Evolutionary conservation across 2,113 vertebrate genomes (phyloP).

Genomic region (Chaetura pelagica): DNA sequence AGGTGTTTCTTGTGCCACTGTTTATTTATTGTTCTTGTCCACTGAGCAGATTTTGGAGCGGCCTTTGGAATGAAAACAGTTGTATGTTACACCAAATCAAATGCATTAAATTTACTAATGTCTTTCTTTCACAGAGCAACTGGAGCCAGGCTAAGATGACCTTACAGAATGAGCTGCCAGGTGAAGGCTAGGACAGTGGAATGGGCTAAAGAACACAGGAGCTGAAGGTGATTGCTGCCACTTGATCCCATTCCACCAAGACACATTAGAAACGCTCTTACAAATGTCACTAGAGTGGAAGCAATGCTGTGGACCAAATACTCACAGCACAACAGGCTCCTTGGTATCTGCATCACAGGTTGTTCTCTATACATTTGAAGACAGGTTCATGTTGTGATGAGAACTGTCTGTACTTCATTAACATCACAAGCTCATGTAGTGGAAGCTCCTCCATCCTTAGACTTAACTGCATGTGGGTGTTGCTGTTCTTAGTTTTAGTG

Average conservation of each 20-base stretch:
- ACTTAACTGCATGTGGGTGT: background rate
- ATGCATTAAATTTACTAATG: background rate
- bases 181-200: background rate
- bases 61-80: background rate
- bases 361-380: background rate
- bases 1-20: fast-evolving
- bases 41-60: background rate
- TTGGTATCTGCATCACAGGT: background rate
- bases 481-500: background rate
- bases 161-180: background rate
- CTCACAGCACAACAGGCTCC: background rate
- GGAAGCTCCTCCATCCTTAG: background rate
- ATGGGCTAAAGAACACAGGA: background rate
- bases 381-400: background rate
- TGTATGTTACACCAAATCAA: background rate
- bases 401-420: background rate
- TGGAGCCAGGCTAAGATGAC: background rate
- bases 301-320: background rate
- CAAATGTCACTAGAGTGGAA: background rate
- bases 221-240: background rate
- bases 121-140: background rate
- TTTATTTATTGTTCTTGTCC: background rate
- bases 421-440: background rate
- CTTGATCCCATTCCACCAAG: background rate
- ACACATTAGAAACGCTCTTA: background rate